Percentiles rank a stretch among this genome's conserved stretches.
These are phyloP conservation scores for Ophioninae sp. DNA, from an alignment of 2,888 invertebrate genomes.

Conservation along the genomic window DNA sequence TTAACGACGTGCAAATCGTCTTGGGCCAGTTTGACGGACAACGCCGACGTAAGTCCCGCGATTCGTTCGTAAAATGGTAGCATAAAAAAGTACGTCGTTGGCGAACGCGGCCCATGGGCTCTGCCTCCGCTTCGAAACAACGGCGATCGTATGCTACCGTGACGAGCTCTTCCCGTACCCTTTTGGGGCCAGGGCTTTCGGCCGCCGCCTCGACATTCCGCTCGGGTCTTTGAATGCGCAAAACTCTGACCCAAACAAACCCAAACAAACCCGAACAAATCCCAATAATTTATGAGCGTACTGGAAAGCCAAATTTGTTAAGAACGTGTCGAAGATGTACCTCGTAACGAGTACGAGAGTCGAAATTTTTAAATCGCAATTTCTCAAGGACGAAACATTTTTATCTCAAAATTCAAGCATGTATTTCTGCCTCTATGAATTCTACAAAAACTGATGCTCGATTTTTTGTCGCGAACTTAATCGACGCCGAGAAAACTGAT, in stretches of 20 bases:
- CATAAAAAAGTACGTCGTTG: conserved; percentile 96
- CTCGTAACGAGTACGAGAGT: too few species aligned
- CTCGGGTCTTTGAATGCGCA: conserved; percentile 89
- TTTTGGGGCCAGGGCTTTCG: conserved; percentile 99
- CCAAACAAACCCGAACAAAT: too few species aligned
- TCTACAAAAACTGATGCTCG: too few species aligned
- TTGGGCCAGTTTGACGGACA: conserved; percentile 96
- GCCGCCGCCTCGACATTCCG: conserved; percentile 94
- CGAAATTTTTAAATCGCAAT: too few species aligned
- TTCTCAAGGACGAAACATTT: too few species aligned
- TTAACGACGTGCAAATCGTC: conserved; percentile 97
- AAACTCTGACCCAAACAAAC: too few species aligned
- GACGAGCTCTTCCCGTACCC: conserved; percentile 93
- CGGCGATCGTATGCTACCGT: conserved; percentile 96
- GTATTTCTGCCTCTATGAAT: too few species aligned
- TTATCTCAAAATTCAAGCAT: too few species aligned
- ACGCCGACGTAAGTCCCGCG: conserved; percentile 89
- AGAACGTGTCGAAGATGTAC: too few species aligned
- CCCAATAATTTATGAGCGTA: not conserved
- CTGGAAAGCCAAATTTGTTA: conserved; percentile 10
- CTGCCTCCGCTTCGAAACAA: conserved; percentile 92
- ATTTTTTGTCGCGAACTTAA: too few species aligned
- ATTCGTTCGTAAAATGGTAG: conserved; percentile 90
- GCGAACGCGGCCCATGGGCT: conserved; percentile 95
- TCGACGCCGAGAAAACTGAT: too few species aligned